Conservation (phyloP, 2,113 vertebrate genomes). For the Mobula birostris region DNA sequence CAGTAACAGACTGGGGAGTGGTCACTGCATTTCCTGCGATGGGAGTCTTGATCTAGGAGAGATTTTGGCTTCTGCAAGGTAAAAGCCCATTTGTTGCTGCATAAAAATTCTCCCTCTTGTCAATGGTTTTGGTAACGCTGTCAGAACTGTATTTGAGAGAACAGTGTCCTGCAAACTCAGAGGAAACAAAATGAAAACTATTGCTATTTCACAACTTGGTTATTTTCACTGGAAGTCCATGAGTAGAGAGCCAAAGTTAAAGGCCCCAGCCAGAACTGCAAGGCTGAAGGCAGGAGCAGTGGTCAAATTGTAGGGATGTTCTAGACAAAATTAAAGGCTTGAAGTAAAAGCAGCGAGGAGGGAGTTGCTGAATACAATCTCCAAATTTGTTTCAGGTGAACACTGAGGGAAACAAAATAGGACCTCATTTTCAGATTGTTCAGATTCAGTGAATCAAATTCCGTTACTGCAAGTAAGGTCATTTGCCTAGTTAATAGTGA, state of each 20-base stretch:
- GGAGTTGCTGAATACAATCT: background rate
- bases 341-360: background rate
- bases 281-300: background rate
- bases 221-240: background rate
- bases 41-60: background rate
- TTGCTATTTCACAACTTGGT: background rate
- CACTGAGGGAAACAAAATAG: background rate
- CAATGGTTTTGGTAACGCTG: background rate
- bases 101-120: background rate
- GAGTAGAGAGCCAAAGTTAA: background rate
- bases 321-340: background rate
- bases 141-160: background rate
- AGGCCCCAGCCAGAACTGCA: too few relatives aligned
- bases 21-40: too few relatives aligned
- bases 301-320: background rate
- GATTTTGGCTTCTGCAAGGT: background rate
- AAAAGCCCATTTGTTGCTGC: background rate
- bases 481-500: background rate
- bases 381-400: background rate
- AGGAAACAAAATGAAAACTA: background rate
- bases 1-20: background rate
- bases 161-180: background rate
- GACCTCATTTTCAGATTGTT: background rate
- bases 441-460: background rate
- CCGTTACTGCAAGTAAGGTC: background rate